phyloP scores from a whole-genome alignment of 2,113 vertebrate genomes.

The Uria lomvia region DNA sequence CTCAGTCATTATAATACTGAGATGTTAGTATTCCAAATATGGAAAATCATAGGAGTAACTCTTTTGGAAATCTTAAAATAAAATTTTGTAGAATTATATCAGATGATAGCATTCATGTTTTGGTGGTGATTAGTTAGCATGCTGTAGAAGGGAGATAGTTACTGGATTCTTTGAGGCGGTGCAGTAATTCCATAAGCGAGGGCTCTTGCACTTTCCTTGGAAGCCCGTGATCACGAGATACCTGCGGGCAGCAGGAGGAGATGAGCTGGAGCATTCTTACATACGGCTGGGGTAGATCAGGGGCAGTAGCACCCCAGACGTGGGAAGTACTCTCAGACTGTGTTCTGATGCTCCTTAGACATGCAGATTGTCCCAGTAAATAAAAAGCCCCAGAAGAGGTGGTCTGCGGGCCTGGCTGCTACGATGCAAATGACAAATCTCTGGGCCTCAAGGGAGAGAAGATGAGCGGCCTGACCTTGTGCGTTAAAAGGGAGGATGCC shows the following conservation, averaged over 20 bases:
- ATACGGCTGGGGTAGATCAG: background rate
- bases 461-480: background rate
- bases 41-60: background rate
- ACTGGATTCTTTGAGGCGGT: background rate
- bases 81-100: background rate
- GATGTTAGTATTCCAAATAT: background rate
- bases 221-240: background rate
- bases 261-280: background rate
- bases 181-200: background rate
- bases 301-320: background rate
- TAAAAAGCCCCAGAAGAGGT: background rate
- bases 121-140: background rate
- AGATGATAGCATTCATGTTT: background rate
- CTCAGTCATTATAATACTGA: fast-evolving
- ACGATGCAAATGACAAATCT: background rate
- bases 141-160: background rate
- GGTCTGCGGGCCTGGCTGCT: background rate
- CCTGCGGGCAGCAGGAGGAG: too few species aligned
- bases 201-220: background rate
- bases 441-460: background rate
- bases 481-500: background rate
- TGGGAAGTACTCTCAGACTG: background rate
- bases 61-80: background rate
- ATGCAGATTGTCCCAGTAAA: background rate
- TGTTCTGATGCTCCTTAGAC: background rate